phyloP scores from a whole-genome alignment of 2,888 invertebrate genomes.

The Drepanosiphum platanoidis region DNA sequence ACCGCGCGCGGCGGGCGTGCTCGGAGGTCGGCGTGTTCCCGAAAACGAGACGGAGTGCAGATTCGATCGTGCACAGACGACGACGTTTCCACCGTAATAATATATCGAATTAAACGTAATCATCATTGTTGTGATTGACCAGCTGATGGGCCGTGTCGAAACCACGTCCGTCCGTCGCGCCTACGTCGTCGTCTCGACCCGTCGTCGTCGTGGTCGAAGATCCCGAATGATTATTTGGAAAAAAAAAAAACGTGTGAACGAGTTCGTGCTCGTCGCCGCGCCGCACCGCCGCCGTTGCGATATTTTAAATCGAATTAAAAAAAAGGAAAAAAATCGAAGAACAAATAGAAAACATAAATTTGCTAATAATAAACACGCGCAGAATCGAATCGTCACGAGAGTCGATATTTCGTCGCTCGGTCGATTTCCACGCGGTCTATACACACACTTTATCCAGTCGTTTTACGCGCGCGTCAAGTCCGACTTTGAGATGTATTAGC shows the following conservation, averaged over 20 bases:
- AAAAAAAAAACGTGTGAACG: conserved; percentile 16
- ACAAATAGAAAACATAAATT: background rate
- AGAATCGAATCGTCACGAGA: background rate
- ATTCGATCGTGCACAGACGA: too few relatives aligned
- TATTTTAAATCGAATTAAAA: background rate
- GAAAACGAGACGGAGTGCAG: too few relatives aligned
- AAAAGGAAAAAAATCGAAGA: background rate
- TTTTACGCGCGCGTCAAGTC: too few relatives aligned
- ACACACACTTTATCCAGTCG: too few relatives aligned
- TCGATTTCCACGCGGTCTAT: too few relatives aligned
- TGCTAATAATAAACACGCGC: background rate
- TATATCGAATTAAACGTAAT: too few relatives aligned
- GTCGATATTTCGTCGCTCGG: too few relatives aligned
- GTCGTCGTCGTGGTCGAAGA: background rate
- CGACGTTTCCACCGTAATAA: too few relatives aligned
- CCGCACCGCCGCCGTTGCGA: too few relatives aligned
- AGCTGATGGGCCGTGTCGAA: background rate
- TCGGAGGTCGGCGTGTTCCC: too few relatives aligned
- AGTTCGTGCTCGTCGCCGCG: background rate
- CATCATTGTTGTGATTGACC: background rate
- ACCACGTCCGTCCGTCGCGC: background rate
- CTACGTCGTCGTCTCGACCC: background rate
- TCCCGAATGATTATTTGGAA: background rate
- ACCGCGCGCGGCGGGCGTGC: too few relatives aligned
- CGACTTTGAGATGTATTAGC: too few relatives aligned